Evolutionary conservation across 1,140 invertebrate genomes (phyloP).

Genomic region (Lerema accius): DNA sequence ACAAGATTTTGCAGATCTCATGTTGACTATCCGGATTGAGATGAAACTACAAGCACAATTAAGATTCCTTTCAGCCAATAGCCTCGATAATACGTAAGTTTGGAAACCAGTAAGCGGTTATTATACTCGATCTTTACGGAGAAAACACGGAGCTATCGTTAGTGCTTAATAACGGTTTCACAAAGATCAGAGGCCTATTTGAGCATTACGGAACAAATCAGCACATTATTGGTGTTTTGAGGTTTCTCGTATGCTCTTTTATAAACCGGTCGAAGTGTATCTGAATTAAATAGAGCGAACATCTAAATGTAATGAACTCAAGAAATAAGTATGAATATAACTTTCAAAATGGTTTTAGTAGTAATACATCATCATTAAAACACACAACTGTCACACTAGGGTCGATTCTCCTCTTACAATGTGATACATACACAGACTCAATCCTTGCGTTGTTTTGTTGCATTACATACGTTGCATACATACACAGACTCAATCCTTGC

Average conservation of each 20-base stretch:
- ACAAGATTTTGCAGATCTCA: slow-evolving; percentile 24
- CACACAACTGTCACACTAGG: too few species aligned
- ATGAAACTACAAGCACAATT: slow-evolving; percentile 33
- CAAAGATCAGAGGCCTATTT: slow-evolving; percentile 42
- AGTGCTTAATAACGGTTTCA: slow-evolving; percentile 45
- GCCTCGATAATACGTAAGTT: slow-evolving; percentile 35
- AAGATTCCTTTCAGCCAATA: slow-evolving; percentile 20
- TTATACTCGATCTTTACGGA: slow-evolving; percentile 43
- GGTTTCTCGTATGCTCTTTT: slow-evolving; percentile 16
- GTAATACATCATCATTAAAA: too few species aligned
- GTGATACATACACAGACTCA: too few species aligned
- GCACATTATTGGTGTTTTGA: slow-evolving; percentile 26
- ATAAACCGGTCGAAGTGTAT: slow-evolving; percentile 2
- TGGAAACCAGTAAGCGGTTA: slow-evolving; percentile 39
- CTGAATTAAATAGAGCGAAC: background rate
- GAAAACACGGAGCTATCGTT: slow-evolving; percentile 44
- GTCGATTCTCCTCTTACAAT: too few species aligned
- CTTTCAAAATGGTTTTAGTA: too few species aligned
- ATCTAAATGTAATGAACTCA: too few species aligned
- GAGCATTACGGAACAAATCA: slow-evolving; percentile 44
- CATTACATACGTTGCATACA: too few species aligned
- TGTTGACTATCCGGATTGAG: slow-evolving; percentile 17
- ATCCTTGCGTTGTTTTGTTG: too few species aligned
- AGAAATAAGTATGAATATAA: too few species aligned
- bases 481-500: too few species aligned